Conservation (phyloP, 2,888 invertebrate species). For the Hirtodrosophila histrioides region DNA sequence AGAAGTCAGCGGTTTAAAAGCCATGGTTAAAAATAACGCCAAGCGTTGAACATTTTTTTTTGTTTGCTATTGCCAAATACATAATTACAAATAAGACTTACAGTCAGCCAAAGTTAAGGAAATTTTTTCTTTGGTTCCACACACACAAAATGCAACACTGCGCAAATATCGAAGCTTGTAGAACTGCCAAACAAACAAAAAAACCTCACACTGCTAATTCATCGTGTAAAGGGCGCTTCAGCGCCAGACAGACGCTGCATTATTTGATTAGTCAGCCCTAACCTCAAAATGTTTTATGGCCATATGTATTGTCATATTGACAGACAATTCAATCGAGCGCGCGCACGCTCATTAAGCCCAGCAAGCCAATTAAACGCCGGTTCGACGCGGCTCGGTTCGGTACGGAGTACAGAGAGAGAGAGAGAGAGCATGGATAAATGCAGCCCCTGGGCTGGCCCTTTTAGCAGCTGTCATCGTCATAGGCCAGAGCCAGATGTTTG, state of each 20-base stretch:
- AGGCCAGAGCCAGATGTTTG: slow-evolving; percentile 62
- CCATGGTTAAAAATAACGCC: slow-evolving; percentile 33
- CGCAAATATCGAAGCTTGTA: too few species aligned
- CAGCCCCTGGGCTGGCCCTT: slow-evolving; percentile 48
- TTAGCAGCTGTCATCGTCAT: slow-evolving; percentile 63
- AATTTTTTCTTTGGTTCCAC: too few species aligned
- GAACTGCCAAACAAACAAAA: too few species aligned
- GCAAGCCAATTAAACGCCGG: slow-evolving; percentile 51
- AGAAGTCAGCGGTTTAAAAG: slow-evolving; percentile 7
- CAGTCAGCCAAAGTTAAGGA: neutral
- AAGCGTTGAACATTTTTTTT: slow-evolving; percentile 29
- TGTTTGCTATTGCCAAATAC: slow-evolving; percentile 29
- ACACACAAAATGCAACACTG: too few species aligned
- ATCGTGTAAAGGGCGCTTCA: too few species aligned
- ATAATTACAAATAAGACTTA: slow-evolving; percentile 21
- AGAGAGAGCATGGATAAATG: slow-evolving; percentile 16
- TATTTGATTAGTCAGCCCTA: slow-evolving; percentile 37
- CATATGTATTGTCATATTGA: slow-evolving; percentile 44
- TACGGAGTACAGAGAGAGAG: neutral
- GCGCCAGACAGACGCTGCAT: slow-evolving; percentile 11
- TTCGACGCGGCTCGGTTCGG: slow-evolving; percentile 3
- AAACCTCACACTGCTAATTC: too few species aligned
- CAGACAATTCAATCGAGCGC: slow-evolving; percentile 70
- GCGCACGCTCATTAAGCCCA: slow-evolving; percentile 45
- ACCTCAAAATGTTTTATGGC: slow-evolving; percentile 63